Conservation (phyloP, 2,888 invertebrate genomes). For the Lycocerus yunnanus region DNA sequence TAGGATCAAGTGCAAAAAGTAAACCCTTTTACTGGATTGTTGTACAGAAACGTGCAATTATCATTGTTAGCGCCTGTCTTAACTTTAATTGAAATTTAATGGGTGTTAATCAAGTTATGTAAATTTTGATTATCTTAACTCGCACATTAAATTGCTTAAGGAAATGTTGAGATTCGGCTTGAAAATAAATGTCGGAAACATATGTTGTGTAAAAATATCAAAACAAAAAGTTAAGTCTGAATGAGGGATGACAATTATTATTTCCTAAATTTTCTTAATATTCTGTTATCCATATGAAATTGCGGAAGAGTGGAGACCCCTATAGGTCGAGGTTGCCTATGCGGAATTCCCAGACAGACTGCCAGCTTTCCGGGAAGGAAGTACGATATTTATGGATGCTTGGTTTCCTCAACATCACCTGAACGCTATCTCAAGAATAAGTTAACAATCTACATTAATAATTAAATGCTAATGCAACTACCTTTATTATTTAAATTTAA, state of each 20-base stretch:
- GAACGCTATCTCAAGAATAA: constrained; percentile 11
- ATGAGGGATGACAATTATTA: background rate
- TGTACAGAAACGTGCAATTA: background rate
- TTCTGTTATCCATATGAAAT: background rate
- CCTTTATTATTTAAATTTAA: background rate
- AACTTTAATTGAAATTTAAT: background rate
- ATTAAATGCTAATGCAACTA: background rate
- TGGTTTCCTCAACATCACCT: constrained; percentile 27
- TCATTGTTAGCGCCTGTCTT: background rate
- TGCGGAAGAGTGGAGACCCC: constrained; percentile 17
- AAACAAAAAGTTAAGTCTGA: background rate
- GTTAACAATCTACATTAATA: background rate
- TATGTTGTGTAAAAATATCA: background rate
- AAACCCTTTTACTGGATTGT: background rate
- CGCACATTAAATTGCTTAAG: background rate
- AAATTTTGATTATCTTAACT: background rate
- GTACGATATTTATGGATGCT: constrained; percentile 27
- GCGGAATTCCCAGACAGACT: constrained; percentile 31
- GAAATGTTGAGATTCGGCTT: background rate
- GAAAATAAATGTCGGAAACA: background rate
- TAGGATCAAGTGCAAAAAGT: no score
- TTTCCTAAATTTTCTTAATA: background rate
- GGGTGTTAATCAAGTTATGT: background rate
- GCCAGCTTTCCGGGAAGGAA: constrained; percentile 34
- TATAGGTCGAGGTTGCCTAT: constrained; percentile 15